These are phyloP conservation scores for Euschistus heros DNA, from an alignment of 1,140 invertebrate species.

Conservation along the genomic window DNA sequence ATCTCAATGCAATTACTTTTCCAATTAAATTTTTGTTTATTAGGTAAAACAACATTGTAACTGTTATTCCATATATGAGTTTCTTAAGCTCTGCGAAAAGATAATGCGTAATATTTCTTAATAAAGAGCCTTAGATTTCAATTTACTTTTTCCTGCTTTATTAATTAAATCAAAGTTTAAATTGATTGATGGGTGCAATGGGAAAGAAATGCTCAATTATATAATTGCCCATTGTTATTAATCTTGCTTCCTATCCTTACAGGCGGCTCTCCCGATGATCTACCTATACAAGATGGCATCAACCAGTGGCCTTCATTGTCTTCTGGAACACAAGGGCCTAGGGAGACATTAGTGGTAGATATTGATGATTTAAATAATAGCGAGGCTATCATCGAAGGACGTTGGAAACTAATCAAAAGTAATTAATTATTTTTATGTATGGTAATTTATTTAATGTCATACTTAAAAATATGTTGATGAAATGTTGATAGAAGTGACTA, in stretches of 20 bases:
- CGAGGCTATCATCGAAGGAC: constrained; percentile 1
- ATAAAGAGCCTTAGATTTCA: no score
- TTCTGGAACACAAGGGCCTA: not conserved
- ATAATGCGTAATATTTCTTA: no score
- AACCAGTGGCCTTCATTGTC: constrained; percentile 5
- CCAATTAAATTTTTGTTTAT: no score
- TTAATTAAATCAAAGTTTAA: not conserved
- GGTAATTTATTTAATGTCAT: no score
- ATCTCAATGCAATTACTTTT: no score
- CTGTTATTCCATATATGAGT: no score
- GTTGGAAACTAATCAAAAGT: constrained; percentile 18
- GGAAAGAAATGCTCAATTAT: not conserved
- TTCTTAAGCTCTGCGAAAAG: no score
- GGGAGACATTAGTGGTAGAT: not conserved
- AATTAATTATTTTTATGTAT: no score
- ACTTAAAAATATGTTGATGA: no score
- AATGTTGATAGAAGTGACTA: no score
- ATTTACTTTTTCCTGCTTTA: no score
- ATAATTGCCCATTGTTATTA: not conserved
- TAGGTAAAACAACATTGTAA: no score
- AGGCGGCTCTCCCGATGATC: not conserved
- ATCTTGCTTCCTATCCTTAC: not conserved
- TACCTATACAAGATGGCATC: not conserved
- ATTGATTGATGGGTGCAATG: not conserved
- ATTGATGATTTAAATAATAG: not conserved